Evolutionary conservation across 2,888 invertebrate species (phyloP), one percentile per base, ranked within the genome.

Genomic region (Aporophyla lueneburgensis): DNA sequence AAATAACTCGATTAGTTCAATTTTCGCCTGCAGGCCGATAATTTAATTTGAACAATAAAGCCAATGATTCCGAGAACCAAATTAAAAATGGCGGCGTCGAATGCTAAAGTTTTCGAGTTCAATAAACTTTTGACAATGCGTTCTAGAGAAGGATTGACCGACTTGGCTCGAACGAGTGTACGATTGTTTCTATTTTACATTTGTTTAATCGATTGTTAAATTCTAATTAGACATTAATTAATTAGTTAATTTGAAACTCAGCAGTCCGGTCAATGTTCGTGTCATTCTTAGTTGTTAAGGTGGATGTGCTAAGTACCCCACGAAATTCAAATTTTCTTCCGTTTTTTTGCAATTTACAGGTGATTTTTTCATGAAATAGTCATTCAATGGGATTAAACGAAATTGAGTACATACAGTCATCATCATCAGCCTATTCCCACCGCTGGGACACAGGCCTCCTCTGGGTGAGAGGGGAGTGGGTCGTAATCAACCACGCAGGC

Each of bases 71-170:
- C 51, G 53, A 82, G 78, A 71, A 76, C 58, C 27, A 69, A 78
- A 86, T 86, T 82, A 77, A 77, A 83, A 86, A 83, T 86, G 83
- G 83, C 71, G 33, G 65, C 21, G 16, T 33, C 56, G 73, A 69
- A 86, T 83, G 49, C 61, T 71, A 68, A 62, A 73, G 33, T 68
- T 70, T 73, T 71, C 51, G 70, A 74, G 86, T 73, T 83, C 73
- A 63, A 58, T 69, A 74, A 83, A 83, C 86, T 74, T 86, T 83
- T 77, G 70, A 86, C 69, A 83, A 72, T 81, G 81, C 59, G 65
- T 58, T 69, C 51, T 66, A 58, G 19, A 62, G 40, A 53, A 76
- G 58, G 80, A 59, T 63, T 81, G 74, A 80, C 82, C 85, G 71
- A 81, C 56, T 85, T 83, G 82, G 82, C 83, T 56, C 69, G 76